phyloP scores from a whole-genome alignment of 2,888 invertebrate genomes.

The Nezara viridula region DNA sequence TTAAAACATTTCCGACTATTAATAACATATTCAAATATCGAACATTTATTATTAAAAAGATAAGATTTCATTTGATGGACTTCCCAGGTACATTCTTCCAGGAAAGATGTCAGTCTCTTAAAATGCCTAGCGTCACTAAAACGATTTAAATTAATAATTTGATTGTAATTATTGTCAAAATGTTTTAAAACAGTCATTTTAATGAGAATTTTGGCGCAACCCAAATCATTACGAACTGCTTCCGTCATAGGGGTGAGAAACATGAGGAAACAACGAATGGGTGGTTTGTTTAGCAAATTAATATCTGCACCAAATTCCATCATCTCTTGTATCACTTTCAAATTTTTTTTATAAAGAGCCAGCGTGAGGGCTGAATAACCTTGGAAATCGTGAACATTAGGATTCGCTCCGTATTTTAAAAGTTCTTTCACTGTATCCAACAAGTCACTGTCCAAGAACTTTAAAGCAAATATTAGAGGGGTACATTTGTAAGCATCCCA shows the following conservation, averaged over 20 bases:
- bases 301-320: neutral
- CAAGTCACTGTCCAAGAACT: neutral
- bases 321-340: neutral
- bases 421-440: neutral
- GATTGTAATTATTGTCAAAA: neutral
- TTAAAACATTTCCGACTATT: neutral
- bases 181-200: neutral
- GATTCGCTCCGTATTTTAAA: neutral
- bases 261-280: neutral
- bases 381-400: neutral
- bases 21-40: neutral
- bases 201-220: neutral
- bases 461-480: neutral
- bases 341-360: neutral
- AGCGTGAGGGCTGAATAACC: neutral
- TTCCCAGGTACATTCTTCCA: neutral
- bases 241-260: neutral
- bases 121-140: neutral
- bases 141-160: neutral
- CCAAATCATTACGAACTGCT: neutral
- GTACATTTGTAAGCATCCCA: neutral
- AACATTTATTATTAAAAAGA: neutral
- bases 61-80: neutral
- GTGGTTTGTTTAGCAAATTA: neutral
- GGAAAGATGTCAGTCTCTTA: neutral